Percentiles rank a stretch among this genome's conserved stretches.
Evolutionary conservation across 1,140 invertebrate species (phyloP).

Genomic region (Halotydeus destructor): DNA sequence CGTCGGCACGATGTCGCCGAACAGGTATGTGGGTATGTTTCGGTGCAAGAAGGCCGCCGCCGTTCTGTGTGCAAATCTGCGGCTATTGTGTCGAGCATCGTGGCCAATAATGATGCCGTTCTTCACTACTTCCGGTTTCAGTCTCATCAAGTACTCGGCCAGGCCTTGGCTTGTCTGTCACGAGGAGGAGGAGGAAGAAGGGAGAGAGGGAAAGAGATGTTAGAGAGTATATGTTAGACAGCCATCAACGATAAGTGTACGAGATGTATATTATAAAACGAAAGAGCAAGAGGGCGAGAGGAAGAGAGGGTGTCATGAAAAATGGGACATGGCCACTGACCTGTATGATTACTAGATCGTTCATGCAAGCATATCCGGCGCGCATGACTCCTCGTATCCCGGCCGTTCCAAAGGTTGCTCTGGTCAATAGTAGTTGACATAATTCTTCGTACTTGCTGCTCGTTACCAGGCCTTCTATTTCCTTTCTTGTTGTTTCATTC

Average conservation of each 20-base stretch:
- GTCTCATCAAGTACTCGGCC: conserved; percentile 45
- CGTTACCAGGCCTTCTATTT: conserved; percentile 5
- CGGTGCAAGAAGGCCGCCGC: conserved; percentile 55
- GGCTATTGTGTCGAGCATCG: conserved; percentile 83
- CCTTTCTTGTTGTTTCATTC: conserved; percentile 2
- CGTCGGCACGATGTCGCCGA: conserved; percentile 59
- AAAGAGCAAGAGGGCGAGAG: too few relatives aligned
- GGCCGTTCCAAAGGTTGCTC: conserved; percentile 14
- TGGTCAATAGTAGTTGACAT: background rate
- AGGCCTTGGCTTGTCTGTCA: conserved; percentile 89
- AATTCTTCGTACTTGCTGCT: conserved; percentile 1
- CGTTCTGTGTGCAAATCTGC: conserved; percentile 75
- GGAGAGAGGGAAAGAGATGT: too few relatives aligned
- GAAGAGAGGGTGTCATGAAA: too few relatives aligned
- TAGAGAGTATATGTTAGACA: too few relatives aligned
- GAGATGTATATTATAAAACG: too few relatives aligned
- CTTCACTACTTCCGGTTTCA: conserved; percentile 25
- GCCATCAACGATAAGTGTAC: too few relatives aligned
- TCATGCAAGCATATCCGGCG: conserved; percentile 78
- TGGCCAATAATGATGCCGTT: conserved; percentile 74
- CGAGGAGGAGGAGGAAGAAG: too few relatives aligned
- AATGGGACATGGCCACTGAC: too few relatives aligned
- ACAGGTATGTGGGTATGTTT: conserved; percentile 62
- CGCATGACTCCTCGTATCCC: conserved; percentile 56
- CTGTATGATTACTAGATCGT: conserved; percentile 91